Percentiles rank a stretch among this genome's conserved stretches.
These are phyloP conservation scores for Dicranocentrus wangi DNA, from an alignment of 2,888 invertebrate genomes.

Conservation along the genomic window DNA sequence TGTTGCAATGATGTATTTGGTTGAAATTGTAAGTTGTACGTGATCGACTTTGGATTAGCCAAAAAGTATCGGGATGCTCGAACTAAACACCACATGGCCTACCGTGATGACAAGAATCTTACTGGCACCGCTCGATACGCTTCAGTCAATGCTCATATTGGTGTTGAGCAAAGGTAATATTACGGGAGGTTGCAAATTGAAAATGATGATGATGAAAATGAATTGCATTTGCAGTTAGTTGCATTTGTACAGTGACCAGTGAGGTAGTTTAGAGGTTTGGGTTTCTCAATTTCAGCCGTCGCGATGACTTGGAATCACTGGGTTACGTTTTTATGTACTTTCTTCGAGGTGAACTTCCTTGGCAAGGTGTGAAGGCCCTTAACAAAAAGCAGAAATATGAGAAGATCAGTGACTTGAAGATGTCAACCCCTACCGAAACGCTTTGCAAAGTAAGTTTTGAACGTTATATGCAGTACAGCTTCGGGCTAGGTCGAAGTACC, in stretches of 20 bases:
- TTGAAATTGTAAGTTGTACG: constrained; percentile 92
- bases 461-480: no score
- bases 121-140: constrained; percentile 98
- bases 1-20: no score
- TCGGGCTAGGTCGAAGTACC: no score
- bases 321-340: constrained; percentile 99
- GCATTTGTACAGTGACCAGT: no score
- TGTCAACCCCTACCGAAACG: constrained; percentile 93
- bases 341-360: constrained; percentile 97
- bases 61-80: constrained; percentile 98
- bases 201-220: no score
- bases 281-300: constrained; percentile 79
- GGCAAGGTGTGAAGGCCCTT: constrained; percentile 99
- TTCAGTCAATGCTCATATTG: constrained; percentile 98
- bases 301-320: constrained; percentile 98
- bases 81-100: constrained; percentile 92
- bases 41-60: constrained; percentile 99
- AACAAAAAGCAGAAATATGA: constrained; percentile 99
- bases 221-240: no score
- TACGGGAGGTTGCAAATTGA: no score
- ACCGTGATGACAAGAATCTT: constrained; percentile 97
- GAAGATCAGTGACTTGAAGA: constrained; percentile 99
- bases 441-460: constrained; percentile 81
- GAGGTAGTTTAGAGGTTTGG: no score
- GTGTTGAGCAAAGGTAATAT: constrained; percentile 88